Percentiles rank a stretch among this genome's conserved stretches.
Evolutionary conservation across 2,888 invertebrate species (phyloP).

Genomic region (Drosophila fulvimacula): DNA sequence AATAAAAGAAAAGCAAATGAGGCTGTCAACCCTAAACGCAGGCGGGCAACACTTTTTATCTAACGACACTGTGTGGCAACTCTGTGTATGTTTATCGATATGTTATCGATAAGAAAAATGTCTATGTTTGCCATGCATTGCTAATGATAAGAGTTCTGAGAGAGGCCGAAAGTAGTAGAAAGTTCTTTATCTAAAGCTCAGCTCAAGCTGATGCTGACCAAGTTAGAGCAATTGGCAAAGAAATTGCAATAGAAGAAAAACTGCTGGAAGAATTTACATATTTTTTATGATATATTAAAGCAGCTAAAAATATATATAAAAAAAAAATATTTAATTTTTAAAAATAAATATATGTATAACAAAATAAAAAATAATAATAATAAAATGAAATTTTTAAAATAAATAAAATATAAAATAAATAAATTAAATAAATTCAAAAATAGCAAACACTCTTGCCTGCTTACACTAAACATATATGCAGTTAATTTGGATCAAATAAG

Average conservation of each 20-base stretch:
- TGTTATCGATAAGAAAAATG: conserved; percentile 11
- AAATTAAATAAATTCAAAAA: too few species aligned
- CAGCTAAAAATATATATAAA: background rate
- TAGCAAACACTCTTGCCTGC: background rate
- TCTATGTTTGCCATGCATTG: background rate
- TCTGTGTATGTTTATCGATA: conserved; percentile 19
- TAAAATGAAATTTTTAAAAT: too few species aligned
- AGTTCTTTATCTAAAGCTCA: background rate
- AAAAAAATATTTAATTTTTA: too few species aligned
- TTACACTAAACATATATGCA: background rate
- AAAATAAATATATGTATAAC: too few species aligned
- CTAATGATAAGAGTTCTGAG: too few species aligned
- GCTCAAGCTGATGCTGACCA: background rate
- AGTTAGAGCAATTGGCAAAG: background rate
- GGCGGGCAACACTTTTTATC: background rate
- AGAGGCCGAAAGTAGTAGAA: background rate
- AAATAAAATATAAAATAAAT: too few species aligned
- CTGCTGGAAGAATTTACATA: background rate
- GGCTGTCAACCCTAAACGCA: conserved; percentile 45
- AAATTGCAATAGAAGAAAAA: too few species aligned
- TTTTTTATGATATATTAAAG: background rate
- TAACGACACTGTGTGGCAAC: conserved; percentile 1
- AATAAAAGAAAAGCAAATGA: conserved; percentile 7
- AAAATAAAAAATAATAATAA: too few species aligned
- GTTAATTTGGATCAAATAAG: background rate